phyloP scores from a whole-genome alignment of 2,888 invertebrate species.

The Hartigia nigra region DNA sequence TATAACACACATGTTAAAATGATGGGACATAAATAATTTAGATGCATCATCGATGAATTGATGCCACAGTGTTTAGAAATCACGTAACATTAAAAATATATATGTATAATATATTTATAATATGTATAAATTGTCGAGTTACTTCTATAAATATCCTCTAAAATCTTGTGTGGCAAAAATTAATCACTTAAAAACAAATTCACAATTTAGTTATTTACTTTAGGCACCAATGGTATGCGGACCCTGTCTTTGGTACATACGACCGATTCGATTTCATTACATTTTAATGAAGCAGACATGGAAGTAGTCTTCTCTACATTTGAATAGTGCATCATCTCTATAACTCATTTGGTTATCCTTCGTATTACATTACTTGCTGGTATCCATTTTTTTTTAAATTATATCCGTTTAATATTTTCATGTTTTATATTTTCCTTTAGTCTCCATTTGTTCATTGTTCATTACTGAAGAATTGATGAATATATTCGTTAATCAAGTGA shows the following conservation, averaged over 20 bases:
- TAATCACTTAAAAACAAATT: slow-evolving; percentile 62
- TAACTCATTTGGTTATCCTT: slow-evolving; percentile 8
- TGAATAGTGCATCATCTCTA: slow-evolving; percentile 32
- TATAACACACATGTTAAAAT: slow-evolving; percentile 63
- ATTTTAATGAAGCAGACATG: slow-evolving; percentile 36
- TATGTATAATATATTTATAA: slow-evolving; percentile 53
- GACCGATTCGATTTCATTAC: slow-evolving; percentile 60
- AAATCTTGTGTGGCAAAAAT: slow-evolving; percentile 64
- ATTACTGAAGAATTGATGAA: slow-evolving; percentile 50
- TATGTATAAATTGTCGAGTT: slow-evolving; percentile 65
- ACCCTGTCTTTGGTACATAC: slow-evolving; percentile 67
- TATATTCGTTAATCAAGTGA: slow-evolving; percentile 47
- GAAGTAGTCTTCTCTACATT: slow-evolving; percentile 26
- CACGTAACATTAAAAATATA: slow-evolving; percentile 65
- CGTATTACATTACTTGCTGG: slow-evolving; percentile 1
- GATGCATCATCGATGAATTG: slow-evolving; percentile 56
- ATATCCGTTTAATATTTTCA: slow-evolving; percentile 5
- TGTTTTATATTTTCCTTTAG: neutral
- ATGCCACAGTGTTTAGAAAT: slow-evolving; percentile 63
- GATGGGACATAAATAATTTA: slow-evolving; percentile 65
- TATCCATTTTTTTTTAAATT: neutral
- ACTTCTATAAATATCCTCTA: slow-evolving; percentile 64
- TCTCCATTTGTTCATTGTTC: slow-evolving; percentile 28
- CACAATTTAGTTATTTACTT: slow-evolving; percentile 54
- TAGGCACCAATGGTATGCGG: slow-evolving; percentile 67